Evolutionary conservation across 2,888 invertebrate species (phyloP).

Genomic region (Loripinus fragilis): DNA sequence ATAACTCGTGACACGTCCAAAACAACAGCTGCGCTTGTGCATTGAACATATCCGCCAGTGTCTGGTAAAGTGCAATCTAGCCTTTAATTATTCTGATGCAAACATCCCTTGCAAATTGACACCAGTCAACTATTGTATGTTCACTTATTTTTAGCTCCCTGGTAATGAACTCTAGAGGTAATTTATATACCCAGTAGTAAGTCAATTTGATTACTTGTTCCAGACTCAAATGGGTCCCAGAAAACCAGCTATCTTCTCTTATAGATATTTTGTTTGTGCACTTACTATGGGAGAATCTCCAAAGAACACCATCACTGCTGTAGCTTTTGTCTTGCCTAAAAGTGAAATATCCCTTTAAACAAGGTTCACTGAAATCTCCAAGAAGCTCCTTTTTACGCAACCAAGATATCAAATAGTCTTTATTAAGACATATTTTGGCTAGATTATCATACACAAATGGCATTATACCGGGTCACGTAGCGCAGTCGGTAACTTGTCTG

Average conservation of each 20-base stretch:
- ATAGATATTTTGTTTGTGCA: conserved; percentile 6
- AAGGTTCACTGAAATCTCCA: background rate
- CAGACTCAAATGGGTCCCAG: background rate
- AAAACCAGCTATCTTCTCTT: conserved; percentile 19
- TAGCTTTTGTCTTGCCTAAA: background rate
- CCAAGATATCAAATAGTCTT: background rate
- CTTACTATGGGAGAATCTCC: background rate
- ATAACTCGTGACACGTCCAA: too few relatives aligned
- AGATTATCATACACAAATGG: conserved; percentile 9
- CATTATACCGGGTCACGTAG: too few relatives aligned
- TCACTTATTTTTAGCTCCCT: conserved; percentile 17
- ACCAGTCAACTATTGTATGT: conserved; percentile 44
- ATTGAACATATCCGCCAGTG: too few relatives aligned
- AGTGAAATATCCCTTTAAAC: background rate
- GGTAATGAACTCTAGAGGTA: background rate
- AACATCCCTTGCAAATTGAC: conserved; percentile 42
- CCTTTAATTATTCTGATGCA: conserved; percentile 19
- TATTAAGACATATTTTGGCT: background rate
- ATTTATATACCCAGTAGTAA: conserved; percentile 22
- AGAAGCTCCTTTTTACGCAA: conserved; percentile 8
- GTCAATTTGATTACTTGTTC: conserved; percentile 17
- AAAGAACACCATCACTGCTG: background rate
- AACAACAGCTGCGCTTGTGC: too few relatives aligned
- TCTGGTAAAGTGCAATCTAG: too few relatives aligned
- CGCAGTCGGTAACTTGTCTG: too few relatives aligned